Percentiles rank a stretch among this genome's conserved stretches.
Evolutionary conservation across 2,888 invertebrate species (phyloP).

Genomic region (Orthosia gothica): DNA sequence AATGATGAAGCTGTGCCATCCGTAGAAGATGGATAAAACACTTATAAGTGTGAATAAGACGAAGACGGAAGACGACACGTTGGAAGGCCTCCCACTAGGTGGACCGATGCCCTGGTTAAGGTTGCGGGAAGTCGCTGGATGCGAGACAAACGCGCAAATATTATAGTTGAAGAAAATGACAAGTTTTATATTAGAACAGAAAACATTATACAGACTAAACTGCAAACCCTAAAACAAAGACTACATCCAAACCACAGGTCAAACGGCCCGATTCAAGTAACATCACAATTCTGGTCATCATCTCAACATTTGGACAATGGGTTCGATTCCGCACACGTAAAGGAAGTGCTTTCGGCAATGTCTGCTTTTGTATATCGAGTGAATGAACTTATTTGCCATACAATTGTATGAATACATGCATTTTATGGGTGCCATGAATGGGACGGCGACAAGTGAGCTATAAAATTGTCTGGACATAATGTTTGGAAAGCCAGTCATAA

Average conservation of each 20-base stretch:
- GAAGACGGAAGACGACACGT: too few relatives aligned
- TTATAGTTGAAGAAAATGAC: background rate
- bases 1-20: background rate
- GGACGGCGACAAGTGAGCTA: conserved; percentile 34
- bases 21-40: conserved; percentile 1
- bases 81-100: too few relatives aligned
- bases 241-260: conserved; percentile 36
- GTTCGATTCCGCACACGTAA: conserved; percentile 72
- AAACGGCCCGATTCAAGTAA: conserved; percentile 58
- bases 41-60: background rate
- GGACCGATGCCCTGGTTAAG: too few relatives aligned
- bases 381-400: conserved; percentile 65
- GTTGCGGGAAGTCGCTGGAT: too few relatives aligned
- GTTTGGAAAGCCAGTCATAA: conserved; percentile 25
- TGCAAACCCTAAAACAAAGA: conserved; percentile 50
- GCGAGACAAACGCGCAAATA: too few relatives aligned
- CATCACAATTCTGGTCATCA: conserved; percentile 67
- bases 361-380: conserved; percentile 49
- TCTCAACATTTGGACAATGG: conserved; percentile 64
- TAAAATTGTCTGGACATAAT: conserved; percentile 39
- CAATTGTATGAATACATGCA: conserved; percentile 49
- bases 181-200: background rate
- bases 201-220: background rate
- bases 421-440: conserved; percentile 43
- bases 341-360: conserved; percentile 71